Conservation (phyloP, 1,140 invertebrate species). For the Tenebrio molitor region DNA sequence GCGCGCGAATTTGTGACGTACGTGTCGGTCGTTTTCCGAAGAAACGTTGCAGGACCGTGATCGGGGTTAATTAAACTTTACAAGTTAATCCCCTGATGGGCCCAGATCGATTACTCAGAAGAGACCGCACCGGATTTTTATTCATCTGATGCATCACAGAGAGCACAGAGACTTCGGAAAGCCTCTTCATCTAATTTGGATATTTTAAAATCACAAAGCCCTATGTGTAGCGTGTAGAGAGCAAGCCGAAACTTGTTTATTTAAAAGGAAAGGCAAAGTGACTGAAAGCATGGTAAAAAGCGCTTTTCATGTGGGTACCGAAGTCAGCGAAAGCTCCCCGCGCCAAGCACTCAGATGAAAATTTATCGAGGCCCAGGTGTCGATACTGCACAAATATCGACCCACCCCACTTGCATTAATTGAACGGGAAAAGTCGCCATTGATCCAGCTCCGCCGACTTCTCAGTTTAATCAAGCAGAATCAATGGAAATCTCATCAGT, state of each 20-base stretch:
- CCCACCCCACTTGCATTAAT: neutral
- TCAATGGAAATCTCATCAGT: conserved; percentile 10
- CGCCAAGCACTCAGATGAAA: neutral
- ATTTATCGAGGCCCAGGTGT: neutral
- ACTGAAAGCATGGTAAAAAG: conserved; percentile 35
- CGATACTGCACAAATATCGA: neutral
- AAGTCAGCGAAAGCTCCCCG: neutral
- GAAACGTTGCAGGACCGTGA: neutral
- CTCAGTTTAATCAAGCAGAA: conserved; percentile 17
- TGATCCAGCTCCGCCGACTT: neutral
- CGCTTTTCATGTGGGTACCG: conserved; percentile 11
- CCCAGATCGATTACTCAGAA: conserved; percentile 13
- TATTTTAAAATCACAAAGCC: conserved; percentile 39
- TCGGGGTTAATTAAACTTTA: conserved; percentile 2
- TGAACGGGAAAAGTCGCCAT: neutral
- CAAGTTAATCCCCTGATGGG: conserved; percentile 10
- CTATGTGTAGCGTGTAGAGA: conserved; percentile 16
- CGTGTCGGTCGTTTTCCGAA: neutral
- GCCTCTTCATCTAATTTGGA: conserved; percentile 25
- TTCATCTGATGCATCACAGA: conserved; percentile 15
- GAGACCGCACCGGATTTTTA: neutral
- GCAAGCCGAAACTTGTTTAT: conserved; percentile 35
- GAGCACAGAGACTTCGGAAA: conserved; percentile 13
- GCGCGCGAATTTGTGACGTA: neutral
- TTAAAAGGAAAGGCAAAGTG: conserved; percentile 31